Evolutionary conservation across 2,113 vertebrate genomes (phyloP), one percentile per base, ranked within the genome.

Genomic region (Tor tambroides): DNA sequence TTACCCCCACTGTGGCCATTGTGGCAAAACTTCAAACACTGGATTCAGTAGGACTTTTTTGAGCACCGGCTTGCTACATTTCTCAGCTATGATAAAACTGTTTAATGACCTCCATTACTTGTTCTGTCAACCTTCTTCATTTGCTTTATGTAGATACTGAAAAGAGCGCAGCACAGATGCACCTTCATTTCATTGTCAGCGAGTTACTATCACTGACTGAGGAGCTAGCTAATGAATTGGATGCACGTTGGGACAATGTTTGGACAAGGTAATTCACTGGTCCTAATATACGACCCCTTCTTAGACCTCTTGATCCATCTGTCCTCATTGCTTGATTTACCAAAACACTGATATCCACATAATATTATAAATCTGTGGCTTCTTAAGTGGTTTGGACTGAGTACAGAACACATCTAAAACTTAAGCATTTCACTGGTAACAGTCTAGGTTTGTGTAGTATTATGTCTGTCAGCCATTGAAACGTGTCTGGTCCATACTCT

Each of bases 311-410:
- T 83, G 26, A 71, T 79, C 83, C 51, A 84, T 88, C 88, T 89
- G 85, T 88, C 85, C 83, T 86, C 43, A 67, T 89, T 82, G 71
- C 83, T 85, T 85, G 78, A 90, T 84, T 75, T 88, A 89, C 74
- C 56, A 79, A 90, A 90, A 86, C 56, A 23, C 19, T 77, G 76
- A 49, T 87, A 61, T 87, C 89, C 83, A 90, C 72, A 69, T 72
- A 86, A 80, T 87, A 85, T 80, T 83, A 83, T 86, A 84, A 85
- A 89, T 88, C 77, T 81, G 49, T 67, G n/a, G 76, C 43, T 81
- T 56, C 65, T 46, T 46, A 46, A 46, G 67, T 85, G 82, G 72
- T 65, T 88, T 85, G 63, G 46, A 89, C 65, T 75, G 78, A 89
- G 86, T 88, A 26, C 10, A 49, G 32, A 46, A 74, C 81, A 86